Percentiles rank a stretch among this genome's conserved stretches.
Evolutionary conservation across 2,888 invertebrate species (phyloP).

Genomic region (Pristionchus maxplancki): DNA sequence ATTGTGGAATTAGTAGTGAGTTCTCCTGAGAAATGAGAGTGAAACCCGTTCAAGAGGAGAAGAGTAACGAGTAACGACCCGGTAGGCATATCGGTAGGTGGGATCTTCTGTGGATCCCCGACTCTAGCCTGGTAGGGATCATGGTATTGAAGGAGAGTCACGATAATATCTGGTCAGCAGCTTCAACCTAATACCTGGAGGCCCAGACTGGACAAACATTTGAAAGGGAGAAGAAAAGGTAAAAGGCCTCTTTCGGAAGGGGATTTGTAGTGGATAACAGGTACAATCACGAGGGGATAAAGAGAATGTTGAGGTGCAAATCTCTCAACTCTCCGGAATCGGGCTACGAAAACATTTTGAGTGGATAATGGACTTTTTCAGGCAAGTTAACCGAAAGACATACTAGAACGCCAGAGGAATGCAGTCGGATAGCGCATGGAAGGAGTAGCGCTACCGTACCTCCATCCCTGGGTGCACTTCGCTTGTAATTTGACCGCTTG

Average conservation of each 20-base stretch:
- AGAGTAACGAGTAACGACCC: not conserved
- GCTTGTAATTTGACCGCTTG: constrained; percentile 18
- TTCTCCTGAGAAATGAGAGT: not conserved
- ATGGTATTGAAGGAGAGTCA: too few species aligned
- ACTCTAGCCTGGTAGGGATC: too few species aligned
- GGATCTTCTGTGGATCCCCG: not conserved
- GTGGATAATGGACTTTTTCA: too few species aligned
- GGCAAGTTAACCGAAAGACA: too few species aligned
- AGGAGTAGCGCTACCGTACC: not conserved
- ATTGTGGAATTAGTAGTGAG: not conserved
- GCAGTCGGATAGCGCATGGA: not conserved
- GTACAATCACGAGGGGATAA: constrained; percentile 29
- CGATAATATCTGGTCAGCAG: not conserved
- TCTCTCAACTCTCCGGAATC: too few species aligned
- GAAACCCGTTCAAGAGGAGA: constrained; percentile 11
- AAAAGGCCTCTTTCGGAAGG: not conserved
- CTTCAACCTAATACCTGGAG: constrained; percentile 29
- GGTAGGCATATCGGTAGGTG: not conserved
- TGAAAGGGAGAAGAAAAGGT: not conserved
- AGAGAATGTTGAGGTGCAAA: too few species aligned
- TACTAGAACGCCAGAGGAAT: too few species aligned
- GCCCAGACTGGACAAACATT: not conserved
- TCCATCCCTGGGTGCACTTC: not conserved
- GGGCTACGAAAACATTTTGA: too few species aligned
- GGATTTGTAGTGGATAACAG: constrained; percentile 2